A percentile compares a stretch with the other conserved stretches of the same genome.
phyloP scores from a whole-genome alignment of 2,113 vertebrate genomes.

The Capreolus pygargus region DNA sequence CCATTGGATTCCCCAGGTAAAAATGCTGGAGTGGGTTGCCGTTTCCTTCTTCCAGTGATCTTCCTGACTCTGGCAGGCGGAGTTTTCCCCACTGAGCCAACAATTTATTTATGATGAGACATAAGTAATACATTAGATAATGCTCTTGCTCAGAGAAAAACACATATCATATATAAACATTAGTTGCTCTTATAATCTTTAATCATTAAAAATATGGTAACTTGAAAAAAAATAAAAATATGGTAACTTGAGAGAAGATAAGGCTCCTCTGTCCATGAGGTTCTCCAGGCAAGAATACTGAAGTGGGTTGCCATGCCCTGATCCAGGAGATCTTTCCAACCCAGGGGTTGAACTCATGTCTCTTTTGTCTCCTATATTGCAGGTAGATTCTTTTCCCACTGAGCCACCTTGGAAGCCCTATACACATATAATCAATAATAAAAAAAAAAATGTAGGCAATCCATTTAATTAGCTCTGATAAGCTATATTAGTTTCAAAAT shows the following conservation, averaged over 20 bases:
- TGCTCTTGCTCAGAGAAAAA: conserved; percentile 26
- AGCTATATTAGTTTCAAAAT: not conserved
- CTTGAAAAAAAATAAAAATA: not conserved
- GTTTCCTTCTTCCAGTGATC: not conserved
- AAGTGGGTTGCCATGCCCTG: not conserved
- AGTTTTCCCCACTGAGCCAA: not conserved
- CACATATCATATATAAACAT: not conserved
- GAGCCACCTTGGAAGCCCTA: not conserved
- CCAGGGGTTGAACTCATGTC: accelerated
- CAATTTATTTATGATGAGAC: conserved; percentile 54
- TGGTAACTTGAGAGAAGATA: not conserved
- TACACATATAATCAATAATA: not conserved
- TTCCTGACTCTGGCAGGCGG: not conserved
- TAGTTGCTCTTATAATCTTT: conserved; percentile 16
- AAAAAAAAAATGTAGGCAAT: not conserved
- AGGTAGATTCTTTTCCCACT: not conserved
- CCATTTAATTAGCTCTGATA: not conserved
- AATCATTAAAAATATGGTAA: not conserved
- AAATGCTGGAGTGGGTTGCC: not conserved
- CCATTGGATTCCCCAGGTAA: not conserved
- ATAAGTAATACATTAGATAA: conserved; percentile 39
- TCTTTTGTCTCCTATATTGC: not conserved
- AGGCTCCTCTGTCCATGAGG: not conserved
- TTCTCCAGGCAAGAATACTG: not conserved
- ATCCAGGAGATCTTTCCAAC: not conserved